Percentiles rank a stretch among this genome's conserved stretches.
Conservation (phyloP, 2,113 vertebrate species). For the Struthio camelus region DNA sequence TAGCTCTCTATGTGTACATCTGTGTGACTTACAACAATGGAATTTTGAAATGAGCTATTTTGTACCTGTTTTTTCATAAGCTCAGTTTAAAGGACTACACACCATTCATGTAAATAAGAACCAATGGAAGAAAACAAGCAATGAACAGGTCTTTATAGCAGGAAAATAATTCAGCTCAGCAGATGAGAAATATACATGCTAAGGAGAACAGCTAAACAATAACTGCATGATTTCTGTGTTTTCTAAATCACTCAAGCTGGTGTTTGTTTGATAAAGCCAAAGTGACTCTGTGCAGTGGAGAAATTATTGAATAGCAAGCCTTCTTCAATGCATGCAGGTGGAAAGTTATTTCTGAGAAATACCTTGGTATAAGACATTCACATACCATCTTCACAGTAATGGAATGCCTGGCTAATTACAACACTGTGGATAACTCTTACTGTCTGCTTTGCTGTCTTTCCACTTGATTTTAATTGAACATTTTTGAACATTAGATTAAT, state of each 20-base stretch:
- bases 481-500: not conserved
- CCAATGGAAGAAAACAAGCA: not conserved
- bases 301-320: not conserved
- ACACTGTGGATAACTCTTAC: not conserved
- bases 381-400: not conserved
- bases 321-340: not conserved
- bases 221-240: not conserved
- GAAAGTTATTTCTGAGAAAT: not conserved
- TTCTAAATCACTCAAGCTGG: not conserved
- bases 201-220: not conserved
- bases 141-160: not conserved
- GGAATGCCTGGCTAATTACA: not conserved
- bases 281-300: not conserved
- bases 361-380: not conserved
- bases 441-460: not conserved
- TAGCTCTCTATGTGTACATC: not conserved
- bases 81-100: not conserved
- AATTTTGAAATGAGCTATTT: not conserved
- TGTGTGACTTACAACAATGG: not conserved
- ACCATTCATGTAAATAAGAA: not conserved
- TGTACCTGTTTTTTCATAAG: not conserved
- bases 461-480: not conserved
- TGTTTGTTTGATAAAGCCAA: not conserved
- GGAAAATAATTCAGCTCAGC: not conserved
- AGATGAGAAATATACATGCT: not conserved